Base-by-base conservation (phyloP, 2,113 vertebrate species). In the Lophius piscatorius region DNA sequence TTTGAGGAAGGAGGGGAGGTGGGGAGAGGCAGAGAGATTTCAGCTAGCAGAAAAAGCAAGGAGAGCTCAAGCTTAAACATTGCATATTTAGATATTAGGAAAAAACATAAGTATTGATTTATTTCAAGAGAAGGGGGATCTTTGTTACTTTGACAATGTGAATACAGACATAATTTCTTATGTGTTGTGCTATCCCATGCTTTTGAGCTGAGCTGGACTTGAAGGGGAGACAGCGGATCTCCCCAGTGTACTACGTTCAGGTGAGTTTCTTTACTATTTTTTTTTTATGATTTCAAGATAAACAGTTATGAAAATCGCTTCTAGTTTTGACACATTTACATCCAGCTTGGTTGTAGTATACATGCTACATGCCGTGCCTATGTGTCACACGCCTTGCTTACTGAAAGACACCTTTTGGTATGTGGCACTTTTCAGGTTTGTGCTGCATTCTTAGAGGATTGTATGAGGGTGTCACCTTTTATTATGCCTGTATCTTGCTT, bases 1-100 rank as follows among this genome's bases (percentile, higher is more conserved):
- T 93, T 92, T 88, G 68, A 89, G 78, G 68, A 82, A 85, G 80
- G 71, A 87, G 85, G 80, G 70, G 75, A 87, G 81, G 61, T 79
- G 50, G 69, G 42, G 73, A 80, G 26, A 63, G 47, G 22, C 17
- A 46, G 55, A 56, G 58, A 69, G 35, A 76, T 58, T 64, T 45
- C 65, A 78, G 63, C 48, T 45, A 63, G 64, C 76, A 50, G 28
- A 58, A 64, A 69, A 65, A 65, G 63, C 57, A 51, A 73, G 62
- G 31, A 81, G 34, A 67, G 47, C 47, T 80, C 42, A 83, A 66
- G 76, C 76, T 26, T 81, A 86, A 89, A 91, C 81, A 83, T 71
- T 50, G 24, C 23, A 58, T 21, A 17, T 65, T 54, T 13, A 63
- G 47, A 55, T 24, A 26, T 14, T 39, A n/a, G 57, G 33, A 47